Evolutionary conservation across 2,113 vertebrate genomes (phyloP).

Genomic region (Dasyornis broadbenti): DNA sequence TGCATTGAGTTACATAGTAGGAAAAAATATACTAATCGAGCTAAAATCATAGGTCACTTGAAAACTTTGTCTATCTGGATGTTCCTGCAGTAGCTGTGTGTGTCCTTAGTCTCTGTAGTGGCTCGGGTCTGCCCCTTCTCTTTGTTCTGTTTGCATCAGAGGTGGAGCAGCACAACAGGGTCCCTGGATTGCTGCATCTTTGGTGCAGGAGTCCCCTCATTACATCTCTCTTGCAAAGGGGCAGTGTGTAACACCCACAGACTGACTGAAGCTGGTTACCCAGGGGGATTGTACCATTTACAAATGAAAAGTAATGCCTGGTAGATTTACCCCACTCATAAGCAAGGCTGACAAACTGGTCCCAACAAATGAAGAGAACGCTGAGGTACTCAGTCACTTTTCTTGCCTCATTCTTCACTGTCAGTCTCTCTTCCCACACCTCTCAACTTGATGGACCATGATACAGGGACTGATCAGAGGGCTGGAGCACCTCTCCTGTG

Average conservation of each 20-base stretch:
- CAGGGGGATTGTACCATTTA: background rate
- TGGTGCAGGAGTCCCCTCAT: background rate
- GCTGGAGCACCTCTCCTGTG: background rate
- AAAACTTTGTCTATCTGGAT: background rate
- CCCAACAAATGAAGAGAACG: background rate
- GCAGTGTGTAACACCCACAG: background rate
- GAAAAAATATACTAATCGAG: constrained; percentile 1
- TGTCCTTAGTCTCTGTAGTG: background rate
- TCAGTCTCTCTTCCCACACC: background rate
- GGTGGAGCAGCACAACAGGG: background rate
- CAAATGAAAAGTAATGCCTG: background rate
- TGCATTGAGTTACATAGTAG: constrained; percentile 19
- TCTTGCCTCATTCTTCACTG: background rate
- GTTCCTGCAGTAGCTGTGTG: background rate
- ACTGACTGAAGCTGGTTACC: background rate
- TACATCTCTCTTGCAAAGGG: background rate
- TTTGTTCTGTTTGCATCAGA: background rate
- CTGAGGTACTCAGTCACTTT: background rate
- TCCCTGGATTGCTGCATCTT: background rate
- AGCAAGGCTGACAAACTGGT: background rate
- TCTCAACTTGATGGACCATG: background rate
- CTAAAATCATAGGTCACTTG: background rate
- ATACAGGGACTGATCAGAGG: background rate
- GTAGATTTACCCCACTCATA: background rate
- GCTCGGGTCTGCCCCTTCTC: background rate